Percentiles rank a stretch among this genome's conserved stretches.
phyloP scores from a whole-genome alignment of 1,140 invertebrate genomes.

The Schlechtendalia chinensis region DNA sequence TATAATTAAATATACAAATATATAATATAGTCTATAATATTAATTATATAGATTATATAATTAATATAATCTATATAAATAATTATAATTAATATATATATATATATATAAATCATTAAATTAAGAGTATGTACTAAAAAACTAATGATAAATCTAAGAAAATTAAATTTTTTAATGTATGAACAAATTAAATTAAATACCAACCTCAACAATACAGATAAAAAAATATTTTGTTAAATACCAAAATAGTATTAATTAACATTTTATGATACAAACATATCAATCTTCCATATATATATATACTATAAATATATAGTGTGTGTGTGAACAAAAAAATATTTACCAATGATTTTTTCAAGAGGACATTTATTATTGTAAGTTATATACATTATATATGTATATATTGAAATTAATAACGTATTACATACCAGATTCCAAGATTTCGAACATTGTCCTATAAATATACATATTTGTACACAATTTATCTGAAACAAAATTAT shows the following conservation, averaged over 20 bases:
- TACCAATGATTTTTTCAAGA: constrained; percentile 5
- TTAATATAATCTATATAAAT: too few relatives aligned
- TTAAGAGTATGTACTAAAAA: too few relatives aligned
- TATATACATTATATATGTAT: neutral
- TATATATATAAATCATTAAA: too few relatives aligned
- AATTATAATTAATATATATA: too few relatives aligned
- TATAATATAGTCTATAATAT: too few relatives aligned
- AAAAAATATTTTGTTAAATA: neutral
- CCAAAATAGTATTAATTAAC: neutral
- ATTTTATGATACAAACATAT: constrained; percentile 36
- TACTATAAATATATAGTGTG: neutral
- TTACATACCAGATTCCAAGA: constrained; percentile 26
- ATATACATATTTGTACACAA: neutral
- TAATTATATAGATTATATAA: neutral
- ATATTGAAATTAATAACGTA: constrained; percentile 20
- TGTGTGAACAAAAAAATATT: constrained; percentile 12
- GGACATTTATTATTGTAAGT: neutral
- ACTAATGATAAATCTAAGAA: neutral
- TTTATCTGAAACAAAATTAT: constrained; percentile 29
- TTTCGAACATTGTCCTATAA: neutral
- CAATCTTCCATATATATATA: constrained; percentile 20
- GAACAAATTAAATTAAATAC: constrained; percentile 7
- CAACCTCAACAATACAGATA: neutral
- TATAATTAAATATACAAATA: constrained; percentile 20
- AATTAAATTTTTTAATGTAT: neutral